phyloP scores from a whole-genome alignment of 1,140 invertebrate genomes.

The Spodoptera litura region DNA sequence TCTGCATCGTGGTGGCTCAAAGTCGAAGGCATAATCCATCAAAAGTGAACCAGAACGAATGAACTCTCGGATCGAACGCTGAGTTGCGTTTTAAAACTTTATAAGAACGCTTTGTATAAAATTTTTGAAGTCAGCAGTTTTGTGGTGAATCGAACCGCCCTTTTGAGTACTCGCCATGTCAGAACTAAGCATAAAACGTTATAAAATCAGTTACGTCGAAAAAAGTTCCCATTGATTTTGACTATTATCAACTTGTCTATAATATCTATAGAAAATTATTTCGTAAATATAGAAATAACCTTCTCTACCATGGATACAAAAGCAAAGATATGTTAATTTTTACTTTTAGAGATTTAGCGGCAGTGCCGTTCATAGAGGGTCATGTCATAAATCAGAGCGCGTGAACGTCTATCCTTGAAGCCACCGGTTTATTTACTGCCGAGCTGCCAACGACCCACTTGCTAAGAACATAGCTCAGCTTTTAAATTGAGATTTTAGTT shows the following conservation, averaged over 20 bases:
- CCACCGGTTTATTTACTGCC: constrained; percentile 53
- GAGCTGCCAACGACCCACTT: constrained; percentile 45
- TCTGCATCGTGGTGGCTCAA: not conserved
- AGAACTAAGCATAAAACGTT: too few relatives aligned
- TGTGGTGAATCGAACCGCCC: constrained; percentile 16
- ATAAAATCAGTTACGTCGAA: too few relatives aligned
- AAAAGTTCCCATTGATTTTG: too few relatives aligned
- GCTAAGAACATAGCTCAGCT: constrained; percentile 37
- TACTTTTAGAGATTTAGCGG: constrained; percentile 50
- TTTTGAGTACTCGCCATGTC: not conserved
- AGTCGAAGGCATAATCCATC: constrained; percentile 30
- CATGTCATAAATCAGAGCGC: constrained; percentile 58
- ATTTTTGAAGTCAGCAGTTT: constrained; percentile 22
- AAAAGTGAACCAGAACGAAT: constrained; percentile 29
- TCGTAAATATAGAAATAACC: too few relatives aligned
- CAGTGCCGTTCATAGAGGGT: constrained; percentile 53
- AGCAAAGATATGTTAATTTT: constrained; percentile 7
- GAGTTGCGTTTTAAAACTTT: constrained; percentile 41
- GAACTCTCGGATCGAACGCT: constrained; percentile 16
- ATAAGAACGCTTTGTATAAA: constrained; percentile 20
- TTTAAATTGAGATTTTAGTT: constrained; percentile 35
- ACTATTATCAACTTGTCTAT: too few relatives aligned
- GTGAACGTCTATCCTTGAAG: constrained; percentile 52
- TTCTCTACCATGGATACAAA: not conserved
- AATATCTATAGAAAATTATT: too few relatives aligned